Conservation (phyloP, 1,140 invertebrate genomes). For the Colletes latitarsis region DNA sequence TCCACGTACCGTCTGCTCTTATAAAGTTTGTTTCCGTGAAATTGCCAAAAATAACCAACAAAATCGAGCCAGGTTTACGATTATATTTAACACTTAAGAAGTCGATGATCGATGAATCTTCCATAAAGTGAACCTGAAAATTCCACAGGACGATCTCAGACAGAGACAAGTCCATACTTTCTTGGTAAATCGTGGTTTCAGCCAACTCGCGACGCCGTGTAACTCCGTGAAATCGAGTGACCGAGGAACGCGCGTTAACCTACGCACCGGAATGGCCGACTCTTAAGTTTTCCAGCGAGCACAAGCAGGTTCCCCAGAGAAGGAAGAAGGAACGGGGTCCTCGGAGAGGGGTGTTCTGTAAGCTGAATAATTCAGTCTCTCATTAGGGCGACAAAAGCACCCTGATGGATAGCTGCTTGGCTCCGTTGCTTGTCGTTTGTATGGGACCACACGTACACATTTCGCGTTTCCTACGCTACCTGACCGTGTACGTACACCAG, state of each 20-base stretch:
- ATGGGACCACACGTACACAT: conserved; percentile 42
- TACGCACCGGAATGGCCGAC: conserved; percentile 49
- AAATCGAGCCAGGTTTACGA: no score
- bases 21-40: no score
- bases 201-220: no score
- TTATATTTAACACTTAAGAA: no score
- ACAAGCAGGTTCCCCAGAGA: conserved; percentile 21
- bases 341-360: conserved; percentile 69
- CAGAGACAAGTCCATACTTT: no score
- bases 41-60: no score
- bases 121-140: no score
- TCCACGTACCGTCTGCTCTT: no score
- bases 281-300: conserved; percentile 40
- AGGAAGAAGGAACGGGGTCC: conserved; percentile 46
- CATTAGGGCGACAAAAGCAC: conserved; percentile 83
- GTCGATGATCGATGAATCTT: no score
- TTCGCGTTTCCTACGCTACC: conserved; percentile 14
- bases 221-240: conserved; percentile 16
- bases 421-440: conserved; percentile 72
- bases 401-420: conserved; percentile 81
- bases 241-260: conserved; percentile 14
- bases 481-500: conserved; percentile 28
- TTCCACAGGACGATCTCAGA: no score
- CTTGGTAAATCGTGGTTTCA: no score
- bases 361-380: conserved; percentile 82